A percentile compares a stretch with the other conserved stretches of the same genome.
Conservation (phyloP, 2,797 vertebrate species). For the Danio tinwini region DNA sequence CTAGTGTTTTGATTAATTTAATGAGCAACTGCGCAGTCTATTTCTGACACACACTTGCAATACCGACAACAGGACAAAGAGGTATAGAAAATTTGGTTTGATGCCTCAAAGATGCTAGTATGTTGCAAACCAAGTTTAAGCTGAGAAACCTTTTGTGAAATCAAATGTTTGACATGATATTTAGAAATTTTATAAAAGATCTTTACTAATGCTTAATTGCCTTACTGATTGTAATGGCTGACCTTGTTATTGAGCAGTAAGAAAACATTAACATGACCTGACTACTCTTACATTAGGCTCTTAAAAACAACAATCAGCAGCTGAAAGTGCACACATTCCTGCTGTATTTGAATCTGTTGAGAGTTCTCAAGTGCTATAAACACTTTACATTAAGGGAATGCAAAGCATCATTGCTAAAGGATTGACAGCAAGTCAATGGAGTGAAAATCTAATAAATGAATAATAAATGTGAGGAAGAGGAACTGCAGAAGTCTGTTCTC, state of each 20-base stretch:
- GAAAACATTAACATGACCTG: background rate
- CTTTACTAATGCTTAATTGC: background rate
- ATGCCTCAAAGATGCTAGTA: no score
- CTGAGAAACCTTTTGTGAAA: no score
- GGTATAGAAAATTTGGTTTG: no score
- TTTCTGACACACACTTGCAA: no score
- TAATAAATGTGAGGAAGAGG: slow-evolving; percentile 37
- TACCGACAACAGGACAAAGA: no score
- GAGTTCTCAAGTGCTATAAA: slow-evolving; percentile 17
- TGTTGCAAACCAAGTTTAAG: no score
- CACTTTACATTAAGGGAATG: background rate
- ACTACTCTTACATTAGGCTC: background rate
- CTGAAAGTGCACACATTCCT: background rate
- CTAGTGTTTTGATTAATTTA: no score
- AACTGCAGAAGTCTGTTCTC: slow-evolving; percentile 34
- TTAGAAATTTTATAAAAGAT: background rate
- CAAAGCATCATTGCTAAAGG: slow-evolving; percentile 14
- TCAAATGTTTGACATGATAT: no score
- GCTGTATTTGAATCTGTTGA: slow-evolving; percentile 15
- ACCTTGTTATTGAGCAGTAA: slow-evolving; percentile 8
- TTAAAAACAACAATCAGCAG: background rate
- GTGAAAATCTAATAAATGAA: slow-evolving; percentile 42
- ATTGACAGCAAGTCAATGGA: slow-evolving; percentile 40
- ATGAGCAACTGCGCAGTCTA: no score
- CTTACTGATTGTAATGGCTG: background rate